These are phyloP conservation scores for Bellardia bayeri DNA, from an alignment of 2,888 invertebrate species.

Conservation along the genomic window DNA sequence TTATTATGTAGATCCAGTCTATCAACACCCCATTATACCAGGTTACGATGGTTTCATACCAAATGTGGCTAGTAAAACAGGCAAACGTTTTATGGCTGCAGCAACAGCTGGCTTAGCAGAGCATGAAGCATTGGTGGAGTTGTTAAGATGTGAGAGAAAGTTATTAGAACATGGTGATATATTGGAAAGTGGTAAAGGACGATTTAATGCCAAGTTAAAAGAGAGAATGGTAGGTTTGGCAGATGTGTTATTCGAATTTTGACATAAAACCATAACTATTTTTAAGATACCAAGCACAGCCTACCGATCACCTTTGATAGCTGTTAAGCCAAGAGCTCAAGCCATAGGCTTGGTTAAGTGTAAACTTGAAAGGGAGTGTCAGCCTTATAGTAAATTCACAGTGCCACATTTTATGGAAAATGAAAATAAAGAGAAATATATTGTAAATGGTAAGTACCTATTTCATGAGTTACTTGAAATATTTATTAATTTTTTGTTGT, in stretches of 20 bases:
- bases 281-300: conserved; percentile 88
- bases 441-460: conserved; percentile 78
- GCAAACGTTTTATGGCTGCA: conserved; percentile 89
- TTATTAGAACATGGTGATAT: conserved; percentile 79
- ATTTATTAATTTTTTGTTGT: no score
- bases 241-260: background rate
- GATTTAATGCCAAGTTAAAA: conserved; percentile 79
- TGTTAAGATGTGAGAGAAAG: conserved; percentile 85
- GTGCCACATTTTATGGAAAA: conserved; percentile 82
- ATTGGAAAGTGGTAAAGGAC: conserved; percentile 78
- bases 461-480: background rate
- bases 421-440: conserved; percentile 81
- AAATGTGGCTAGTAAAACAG: conserved; percentile 87
- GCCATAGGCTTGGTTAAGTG: conserved; percentile 87
- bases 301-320: conserved; percentile 88
- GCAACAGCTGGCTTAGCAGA: conserved; percentile 90
- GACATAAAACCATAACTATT: background rate
- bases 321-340: conserved; percentile 88
- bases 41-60: conserved; percentile 90
- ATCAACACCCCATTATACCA: conserved; percentile 90
- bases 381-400: conserved; percentile 80
- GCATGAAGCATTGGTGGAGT: conserved; percentile 88
- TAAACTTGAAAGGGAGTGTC: conserved; percentile 83
- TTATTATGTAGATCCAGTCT: conserved; percentile 88
- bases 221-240: conserved; percentile 78